Percentiles rank a stretch among this genome's conserved stretches.
Conservation (phyloP, 2,113 vertebrate species). For the Xyliphius kryptos region DNA sequence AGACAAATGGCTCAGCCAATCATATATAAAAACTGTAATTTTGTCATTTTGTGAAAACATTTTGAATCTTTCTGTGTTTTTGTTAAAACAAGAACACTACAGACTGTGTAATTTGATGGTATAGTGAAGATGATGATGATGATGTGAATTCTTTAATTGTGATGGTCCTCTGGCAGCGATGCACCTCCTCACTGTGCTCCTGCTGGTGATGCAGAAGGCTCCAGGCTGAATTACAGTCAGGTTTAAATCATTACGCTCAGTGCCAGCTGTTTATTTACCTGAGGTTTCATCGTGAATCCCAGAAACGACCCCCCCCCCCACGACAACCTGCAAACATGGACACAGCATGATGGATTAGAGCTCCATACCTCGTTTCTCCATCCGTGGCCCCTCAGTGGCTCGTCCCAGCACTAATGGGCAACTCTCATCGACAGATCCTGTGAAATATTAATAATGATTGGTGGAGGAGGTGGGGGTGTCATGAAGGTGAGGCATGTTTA, state of each 20-base stretch:
- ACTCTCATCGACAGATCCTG: constrained; percentile 29
- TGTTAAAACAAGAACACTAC: no score
- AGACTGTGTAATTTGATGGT: no score
- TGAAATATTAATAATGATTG: constrained; percentile 40
- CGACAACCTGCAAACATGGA: constrained; percentile 35
- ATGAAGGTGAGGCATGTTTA: constrained; percentile 30
- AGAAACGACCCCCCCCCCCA: constrained; percentile 35
- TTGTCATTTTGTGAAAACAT: no score
- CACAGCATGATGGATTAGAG: constrained; percentile 37
- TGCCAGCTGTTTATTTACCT: constrained; percentile 16
- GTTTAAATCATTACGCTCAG: constrained; percentile 14
- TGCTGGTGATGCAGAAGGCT: not conserved
- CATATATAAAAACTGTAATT: no score
- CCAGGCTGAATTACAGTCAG: constrained; percentile 2
- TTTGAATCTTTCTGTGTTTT: no score
- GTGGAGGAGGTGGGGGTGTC: constrained; percentile 32
- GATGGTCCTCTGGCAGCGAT: no score
- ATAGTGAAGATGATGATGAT: no score
- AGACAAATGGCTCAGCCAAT: no score
- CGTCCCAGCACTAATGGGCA: constrained; percentile 20
- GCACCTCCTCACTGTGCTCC: constrained; percentile 39
- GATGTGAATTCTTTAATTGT: no score
- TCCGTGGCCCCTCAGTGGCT: constrained; percentile 22
- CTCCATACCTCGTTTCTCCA: constrained; percentile 2
- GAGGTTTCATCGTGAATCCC: constrained; percentile 18